phyloP scores from a whole-genome alignment of 2,113 vertebrate species.

The Platysteira castanea region DNA sequence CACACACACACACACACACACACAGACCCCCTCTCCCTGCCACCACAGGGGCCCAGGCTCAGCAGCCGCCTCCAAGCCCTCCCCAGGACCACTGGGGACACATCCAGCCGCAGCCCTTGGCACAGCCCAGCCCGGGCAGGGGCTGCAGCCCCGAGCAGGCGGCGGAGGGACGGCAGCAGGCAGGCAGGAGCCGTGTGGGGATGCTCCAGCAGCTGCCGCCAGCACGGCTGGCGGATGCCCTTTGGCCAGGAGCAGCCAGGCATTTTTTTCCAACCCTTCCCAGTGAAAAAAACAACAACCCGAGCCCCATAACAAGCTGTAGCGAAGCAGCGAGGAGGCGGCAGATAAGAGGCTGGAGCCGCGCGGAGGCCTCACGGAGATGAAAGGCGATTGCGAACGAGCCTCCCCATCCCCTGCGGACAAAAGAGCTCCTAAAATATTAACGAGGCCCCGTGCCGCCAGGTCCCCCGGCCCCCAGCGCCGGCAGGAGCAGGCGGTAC shows the following conservation, averaged over 20 bases:
- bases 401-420: conserved; percentile 34
- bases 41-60: background rate
- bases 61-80: background rate
- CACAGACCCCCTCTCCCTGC: background rate
- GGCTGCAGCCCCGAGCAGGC: background rate
- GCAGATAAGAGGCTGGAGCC: conserved; percentile 37
- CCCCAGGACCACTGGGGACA: no score
- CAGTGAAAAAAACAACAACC: background rate
- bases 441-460: conserved; percentile 27
- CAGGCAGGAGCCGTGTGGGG: background rate
- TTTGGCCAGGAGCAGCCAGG: background rate
- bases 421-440: conserved; percentile 61
- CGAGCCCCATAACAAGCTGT: background rate
- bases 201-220: background rate
- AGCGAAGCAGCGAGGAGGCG: background rate
- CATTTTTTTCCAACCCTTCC: background rate
- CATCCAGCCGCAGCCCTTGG: background rate
- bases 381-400: conserved; percentile 41
- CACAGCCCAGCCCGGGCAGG: background rate
- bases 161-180: background rate
- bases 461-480: conserved; percentile 1
- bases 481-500: background rate
- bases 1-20: background rate
- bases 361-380: conserved; percentile 32
- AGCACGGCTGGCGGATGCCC: background rate